Base-by-base conservation (phyloP, 2,888 invertebrate species). In the Kryphioiulus occultus region DNA sequence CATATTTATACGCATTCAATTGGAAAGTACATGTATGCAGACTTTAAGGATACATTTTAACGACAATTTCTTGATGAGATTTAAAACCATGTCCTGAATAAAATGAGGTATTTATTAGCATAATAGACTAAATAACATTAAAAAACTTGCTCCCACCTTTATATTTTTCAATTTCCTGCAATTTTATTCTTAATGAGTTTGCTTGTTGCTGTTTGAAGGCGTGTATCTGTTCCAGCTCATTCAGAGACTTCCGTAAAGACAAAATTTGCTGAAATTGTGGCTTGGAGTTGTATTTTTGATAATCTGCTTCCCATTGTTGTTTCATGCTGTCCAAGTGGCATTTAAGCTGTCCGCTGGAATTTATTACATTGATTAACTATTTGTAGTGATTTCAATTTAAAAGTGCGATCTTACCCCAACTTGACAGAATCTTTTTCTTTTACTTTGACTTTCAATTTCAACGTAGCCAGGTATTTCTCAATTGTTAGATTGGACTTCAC, bases 381-480 rank as follows among this genome's bases (percentile, higher is more conserved):
- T 53, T 5, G 4, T 53, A 19, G n/a, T n/a, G n/a, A 68, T 68
- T n/a, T 10, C n/a, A n/a, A n/a, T n/a, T n/a, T 19, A n/a, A n/a
- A 53, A 53, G 3, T 26, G n/a, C 2, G 22, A 44, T 26, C 68
- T 68, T 68, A 68, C 68, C 68, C 26, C 19, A 68, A 26, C 68
- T 26, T 68, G 68, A 26, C 68, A 26, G 22, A 68, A 7, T 68
- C 26, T 26, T 26, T 22, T 68, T 68, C 68, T 12, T 68, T 68
- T 26, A 10, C 68, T 68, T 68, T 68, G n/a, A 68, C 68, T 68
- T 68, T 68, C 68, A 68, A 2, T 68, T 68, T 68, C 68, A 68
- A 26, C 26, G 26, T n/a, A 26, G 26, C 68, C 2, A 68, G 26
- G 68, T 10, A 68, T 26, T 68, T 68, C 68, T 26, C 68, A 22